Conservation (phyloP, 1,140 invertebrate genomes). For the Zaprionus camerounensis region DNA sequence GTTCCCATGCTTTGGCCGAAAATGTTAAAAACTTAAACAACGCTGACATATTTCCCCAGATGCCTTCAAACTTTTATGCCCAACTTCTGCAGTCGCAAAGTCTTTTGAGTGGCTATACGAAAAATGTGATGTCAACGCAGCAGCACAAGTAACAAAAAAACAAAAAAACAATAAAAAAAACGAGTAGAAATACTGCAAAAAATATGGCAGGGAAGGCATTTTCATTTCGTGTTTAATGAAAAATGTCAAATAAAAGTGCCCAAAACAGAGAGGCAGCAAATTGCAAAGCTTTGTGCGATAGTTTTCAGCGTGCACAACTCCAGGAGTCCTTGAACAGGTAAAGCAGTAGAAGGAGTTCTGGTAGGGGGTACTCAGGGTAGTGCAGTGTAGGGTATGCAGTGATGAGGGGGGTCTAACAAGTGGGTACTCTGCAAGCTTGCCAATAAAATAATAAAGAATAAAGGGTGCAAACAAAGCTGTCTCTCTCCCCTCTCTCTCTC, state of each 20-base stretch:
- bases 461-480: constrained; percentile 41
- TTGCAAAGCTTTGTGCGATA: constrained; percentile 75
- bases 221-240: constrained; percentile 80
- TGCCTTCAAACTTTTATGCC: constrained; percentile 77
- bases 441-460: constrained; percentile 47
- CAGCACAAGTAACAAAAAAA: neutral
- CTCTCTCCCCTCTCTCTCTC: neutral
- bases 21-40: constrained; percentile 81
- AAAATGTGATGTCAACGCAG: constrained; percentile 78
- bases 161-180: constrained; percentile 17
- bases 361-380: too few species aligned
- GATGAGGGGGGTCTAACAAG: neutral
- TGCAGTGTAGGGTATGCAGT: neutral
- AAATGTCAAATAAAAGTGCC: constrained; percentile 82
- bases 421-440: constrained; percentile 20
- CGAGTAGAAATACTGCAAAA: neutral
- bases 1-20: constrained; percentile 53
- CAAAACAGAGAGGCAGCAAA: constrained; percentile 73
- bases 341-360: neutral
- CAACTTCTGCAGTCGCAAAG: constrained; percentile 56
- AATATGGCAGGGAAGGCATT: constrained; percentile 56
- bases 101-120: constrained; percentile 56
- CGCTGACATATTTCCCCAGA: constrained; percentile 80
- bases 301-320: constrained; percentile 51
- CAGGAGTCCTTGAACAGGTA: constrained; percentile 43